Evolutionary conservation across 2,888 invertebrate genomes (phyloP).

Genomic region (Cartodere bifasciata): DNA sequence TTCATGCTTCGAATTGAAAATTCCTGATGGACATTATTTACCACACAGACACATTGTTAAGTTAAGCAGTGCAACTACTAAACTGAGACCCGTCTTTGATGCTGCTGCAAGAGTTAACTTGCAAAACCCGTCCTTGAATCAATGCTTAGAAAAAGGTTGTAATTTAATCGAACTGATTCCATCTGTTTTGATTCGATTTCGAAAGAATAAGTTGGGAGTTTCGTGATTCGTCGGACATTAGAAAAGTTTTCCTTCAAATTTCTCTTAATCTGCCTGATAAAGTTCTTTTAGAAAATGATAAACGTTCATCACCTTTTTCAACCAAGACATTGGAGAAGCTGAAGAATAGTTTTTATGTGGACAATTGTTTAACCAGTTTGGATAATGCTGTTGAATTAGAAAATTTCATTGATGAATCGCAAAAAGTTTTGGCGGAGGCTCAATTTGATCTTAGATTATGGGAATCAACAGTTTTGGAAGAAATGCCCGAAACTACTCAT

Average conservation of each 20-base stretch:
- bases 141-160: slow-evolving; percentile 12
- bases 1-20: too few species aligned
- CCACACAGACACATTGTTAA: slow-evolving; percentile 13
- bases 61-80: slow-evolving; percentile 7
- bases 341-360: slow-evolving; percentile 14
- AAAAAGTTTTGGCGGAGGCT: slow-evolving; percentile 9
- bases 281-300: slow-evolving; percentile 17
- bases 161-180: slow-evolving; percentile 15
- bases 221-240: slow-evolving; percentile 15
- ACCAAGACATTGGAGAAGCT: slow-evolving; percentile 9
- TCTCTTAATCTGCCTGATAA: slow-evolving; percentile 14
- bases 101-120: neutral
- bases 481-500: too few species aligned
- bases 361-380: slow-evolving; percentile 15
- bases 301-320: slow-evolving; percentile 6
- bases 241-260: slow-evolving; percentile 18
- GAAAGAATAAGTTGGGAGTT: slow-evolving; percentile 12
- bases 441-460: slow-evolving; percentile 15
- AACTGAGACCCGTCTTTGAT: slow-evolving; percentile 10
- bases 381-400: slow-evolving; percentile 2
- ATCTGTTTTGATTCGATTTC: slow-evolving; percentile 12
- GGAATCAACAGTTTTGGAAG: slow-evolving; percentile 15
- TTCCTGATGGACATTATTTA: slow-evolving; percentile 12
- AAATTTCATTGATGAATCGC: slow-evolving; percentile 12
- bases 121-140: slow-evolving; percentile 4